Evolutionary conservation across 2,113 vertebrate species (phyloP), one percentile per base, ranked within the genome.

Genomic region (Vulpes vulpes): DNA sequence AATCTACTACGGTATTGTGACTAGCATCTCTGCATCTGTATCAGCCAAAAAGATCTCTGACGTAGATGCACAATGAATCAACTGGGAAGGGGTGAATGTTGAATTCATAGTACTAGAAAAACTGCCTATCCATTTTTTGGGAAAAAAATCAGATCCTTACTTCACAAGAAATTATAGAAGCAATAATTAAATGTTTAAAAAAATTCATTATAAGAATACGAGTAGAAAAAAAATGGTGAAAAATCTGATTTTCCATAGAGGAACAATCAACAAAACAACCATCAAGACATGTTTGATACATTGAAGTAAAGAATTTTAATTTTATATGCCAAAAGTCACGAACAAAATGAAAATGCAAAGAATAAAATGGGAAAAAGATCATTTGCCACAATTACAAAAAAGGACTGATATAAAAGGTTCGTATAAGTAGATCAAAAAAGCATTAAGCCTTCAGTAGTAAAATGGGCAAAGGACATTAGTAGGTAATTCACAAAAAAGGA

Each of bases 271-370:
- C 96, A 59, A 32, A 71, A 49, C n/a, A 20, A 51, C 15, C 4
- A 53, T 49, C 6, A 38, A 62, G 51, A 74, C 51, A 92, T 69
- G 20, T 83, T 76, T 86, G 12, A 82, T 64, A 80, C 16, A 38
- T 16, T 55, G 65, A 92, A 91, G 59, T 73, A 78, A 91, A 89
- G 82, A 49, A 53, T n/a, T 49, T 16, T 64, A 85, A 43, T 53
- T 76, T 81, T 85, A 23, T 27, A 10, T 35, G 65, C 76, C 14
- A 17, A 62, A 95, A 95, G 64, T 64, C 30, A 86, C 80, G 87
- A 93, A 43, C 62, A 88, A 95, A 95, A 83, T 65, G 71, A 94
- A 91, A 95, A 97, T 14, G 8, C 22, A 88, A 59, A 87, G 53
- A 90, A n/a, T 55, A 88, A 85, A 91, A 97, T 32, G 53, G 22